Percentiles rank a stretch among this genome's conserved stretches.
Conservation (phyloP, 2,113 vertebrate species). For the Procavia capensis region DNA sequence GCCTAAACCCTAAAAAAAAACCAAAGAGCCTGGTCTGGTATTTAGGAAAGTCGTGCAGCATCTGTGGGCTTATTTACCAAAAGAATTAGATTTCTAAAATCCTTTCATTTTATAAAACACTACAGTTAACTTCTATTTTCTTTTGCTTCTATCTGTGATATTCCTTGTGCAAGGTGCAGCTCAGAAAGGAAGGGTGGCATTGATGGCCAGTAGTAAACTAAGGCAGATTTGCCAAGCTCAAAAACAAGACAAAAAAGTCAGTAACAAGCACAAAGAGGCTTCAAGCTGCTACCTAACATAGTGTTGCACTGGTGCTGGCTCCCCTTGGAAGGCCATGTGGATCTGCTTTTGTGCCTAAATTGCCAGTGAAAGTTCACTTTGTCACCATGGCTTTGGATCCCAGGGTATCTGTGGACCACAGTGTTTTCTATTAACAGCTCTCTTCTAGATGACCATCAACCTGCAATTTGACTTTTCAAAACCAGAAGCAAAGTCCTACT, state of each 20-base stretch:
- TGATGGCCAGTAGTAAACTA: not conserved
- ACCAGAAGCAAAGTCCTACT: slow-evolving; percentile 49
- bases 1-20: not conserved
- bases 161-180: not conserved
- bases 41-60: not conserved
- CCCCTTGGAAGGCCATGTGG: not conserved
- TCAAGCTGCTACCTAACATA: not conserved
- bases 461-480: slow-evolving; percentile 59
- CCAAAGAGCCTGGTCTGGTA: not conserved
- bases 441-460: not conserved
- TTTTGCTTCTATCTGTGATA: slow-evolving; percentile 38
- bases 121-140: not conserved
- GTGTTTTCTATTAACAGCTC: not conserved
- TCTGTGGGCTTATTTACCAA: not conserved
- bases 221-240: not conserved
- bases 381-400: not conserved
- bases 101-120: not conserved
- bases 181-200: not conserved
- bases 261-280: not conserved
- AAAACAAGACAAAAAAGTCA: not conserved
- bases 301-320: not conserved
- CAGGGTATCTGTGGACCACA: not conserved
- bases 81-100: not conserved
- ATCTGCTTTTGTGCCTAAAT: not conserved
- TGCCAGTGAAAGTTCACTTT: not conserved